A percentile compares a stretch with the other conserved stretches of the same genome.
Evolutionary conservation across 2,888 invertebrate species (phyloP).

Genomic region (Drosophila mettleri): DNA sequence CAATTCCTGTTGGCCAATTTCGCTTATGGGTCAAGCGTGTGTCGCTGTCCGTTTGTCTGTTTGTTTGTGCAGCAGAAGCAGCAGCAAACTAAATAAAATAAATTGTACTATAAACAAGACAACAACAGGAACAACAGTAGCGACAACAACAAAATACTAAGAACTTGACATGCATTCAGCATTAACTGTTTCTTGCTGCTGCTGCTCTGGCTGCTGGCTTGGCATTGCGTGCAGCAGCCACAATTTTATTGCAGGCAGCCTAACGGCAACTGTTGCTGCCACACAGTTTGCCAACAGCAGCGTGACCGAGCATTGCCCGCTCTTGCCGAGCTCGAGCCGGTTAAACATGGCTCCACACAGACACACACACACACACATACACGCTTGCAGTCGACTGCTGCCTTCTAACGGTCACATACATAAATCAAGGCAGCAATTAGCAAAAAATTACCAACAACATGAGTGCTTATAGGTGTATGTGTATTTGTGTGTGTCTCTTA

Average conservation of each 20-base stretch:
- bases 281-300: slow-evolving; percentile 58
- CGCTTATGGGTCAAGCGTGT: slow-evolving; percentile 75
- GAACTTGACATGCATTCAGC: slow-evolving; percentile 68
- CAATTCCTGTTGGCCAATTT: slow-evolving; percentile 78
- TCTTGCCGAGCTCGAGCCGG: slow-evolving; percentile 58
- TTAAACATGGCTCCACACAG: slow-evolving; percentile 61
- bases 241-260: slow-evolving; percentile 49
- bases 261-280: slow-evolving; percentile 76
- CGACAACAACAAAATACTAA: slow-evolving; percentile 34
- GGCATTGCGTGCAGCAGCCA: slow-evolving; percentile 66
- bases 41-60: slow-evolving; percentile 37
- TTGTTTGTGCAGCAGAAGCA: slow-evolving; percentile 54
- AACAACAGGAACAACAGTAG: slow-evolving; percentile 33
- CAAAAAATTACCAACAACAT: slow-evolving; percentile 60
- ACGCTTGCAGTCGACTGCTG: slow-evolving; percentile 23
- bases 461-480: slow-evolving; percentile 35
- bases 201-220: slow-evolving; percentile 31
- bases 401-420: slow-evolving; percentile 72
- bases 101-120: slow-evolving; percentile 71
- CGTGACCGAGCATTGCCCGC: slow-evolving; percentile 59
- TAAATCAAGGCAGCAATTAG: slow-evolving; percentile 75
- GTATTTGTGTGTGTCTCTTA: slow-evolving; percentile 18
- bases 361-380: slow-evolving; percentile 13
- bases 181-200: slow-evolving; percentile 46
- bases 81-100: slow-evolving; percentile 72